Percentiles rank a stretch among this genome's conserved stretches.
These are phyloP conservation scores for Chauna torquata DNA, from an alignment of 2,113 vertebrate species.

Conservation along the genomic window DNA sequence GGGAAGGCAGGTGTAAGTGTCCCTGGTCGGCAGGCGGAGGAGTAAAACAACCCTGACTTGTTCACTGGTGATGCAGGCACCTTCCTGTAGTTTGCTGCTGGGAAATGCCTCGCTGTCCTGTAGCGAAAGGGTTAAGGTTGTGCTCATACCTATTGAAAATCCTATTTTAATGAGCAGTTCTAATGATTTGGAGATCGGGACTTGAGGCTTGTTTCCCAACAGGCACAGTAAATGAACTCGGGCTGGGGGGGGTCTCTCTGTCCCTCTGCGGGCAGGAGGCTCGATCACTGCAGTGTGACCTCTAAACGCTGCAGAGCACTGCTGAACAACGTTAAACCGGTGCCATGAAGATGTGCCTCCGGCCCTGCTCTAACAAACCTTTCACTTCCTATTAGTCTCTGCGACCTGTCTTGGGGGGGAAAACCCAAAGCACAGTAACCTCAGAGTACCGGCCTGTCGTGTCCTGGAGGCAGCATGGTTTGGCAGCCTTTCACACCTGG, in stretches of 20 bases:
- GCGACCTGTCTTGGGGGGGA: not conserved
- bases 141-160: not conserved
- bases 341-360: fast-evolving
- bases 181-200: not conserved
- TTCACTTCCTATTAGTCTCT: no score
- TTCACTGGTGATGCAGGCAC: not conserved
- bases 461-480: not conserved
- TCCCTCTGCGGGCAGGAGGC: not conserved
- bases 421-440: fast-evolving
- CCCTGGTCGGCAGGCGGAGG: no score
- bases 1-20: no score
- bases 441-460: fast-evolving
- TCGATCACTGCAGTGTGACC: not conserved
- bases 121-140: not conserved
- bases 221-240: not conserved
- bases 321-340: fast-evolving
- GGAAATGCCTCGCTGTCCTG: not conserved
- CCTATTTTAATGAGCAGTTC: not conserved
- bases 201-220: not conserved
- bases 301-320: not conserved
- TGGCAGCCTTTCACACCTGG: not conserved
- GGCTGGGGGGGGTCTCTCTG: not conserved
- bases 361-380: not conserved
- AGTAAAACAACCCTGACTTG: no score
- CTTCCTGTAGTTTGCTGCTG: not conserved